Conservation (phyloP, 2,797 vertebrate genomes). For the Florisuga fusca region DNA sequence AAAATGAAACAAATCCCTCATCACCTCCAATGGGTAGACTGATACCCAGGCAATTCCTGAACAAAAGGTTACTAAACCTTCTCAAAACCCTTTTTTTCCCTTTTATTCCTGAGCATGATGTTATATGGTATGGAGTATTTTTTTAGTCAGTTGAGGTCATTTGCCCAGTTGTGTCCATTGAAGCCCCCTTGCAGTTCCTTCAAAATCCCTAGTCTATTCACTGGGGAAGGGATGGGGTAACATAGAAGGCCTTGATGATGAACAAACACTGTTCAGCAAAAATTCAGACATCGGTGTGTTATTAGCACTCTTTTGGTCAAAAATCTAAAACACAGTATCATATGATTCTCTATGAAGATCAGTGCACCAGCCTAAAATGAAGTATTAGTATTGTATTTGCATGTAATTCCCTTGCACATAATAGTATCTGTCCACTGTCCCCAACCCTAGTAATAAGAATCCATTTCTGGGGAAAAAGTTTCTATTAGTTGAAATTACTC, state of each 20-base stretch:
- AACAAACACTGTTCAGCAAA: neutral
- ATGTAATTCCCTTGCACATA: neutral
- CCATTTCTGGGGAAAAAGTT: neutral
- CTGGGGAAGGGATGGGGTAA: neutral
- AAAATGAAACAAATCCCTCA: neutral
- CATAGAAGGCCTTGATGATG: rapidly evolving
- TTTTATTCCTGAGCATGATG: rapidly evolving
- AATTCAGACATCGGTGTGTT: neutral
- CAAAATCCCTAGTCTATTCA: neutral
- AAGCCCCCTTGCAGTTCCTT: neutral
- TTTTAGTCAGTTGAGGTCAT: neutral
- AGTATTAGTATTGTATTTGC: neutral
- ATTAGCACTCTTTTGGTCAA: neutral
- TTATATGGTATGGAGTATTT: neutral
- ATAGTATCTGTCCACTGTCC: neutral
- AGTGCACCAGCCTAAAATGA: neutral
- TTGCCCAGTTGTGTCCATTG: neutral
- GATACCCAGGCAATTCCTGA: neutral
- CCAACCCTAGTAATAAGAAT: neutral
- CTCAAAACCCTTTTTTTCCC: neutral
- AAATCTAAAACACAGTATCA: neutral
- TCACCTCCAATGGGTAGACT: neutral
- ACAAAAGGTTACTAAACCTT: neutral
- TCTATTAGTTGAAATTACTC: neutral
- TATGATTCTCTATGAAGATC: neutral